Evolutionary conservation across 2,113 vertebrate genomes (phyloP), one percentile per base, ranked within the genome.

Genomic region (Corvus cornix): DNA sequence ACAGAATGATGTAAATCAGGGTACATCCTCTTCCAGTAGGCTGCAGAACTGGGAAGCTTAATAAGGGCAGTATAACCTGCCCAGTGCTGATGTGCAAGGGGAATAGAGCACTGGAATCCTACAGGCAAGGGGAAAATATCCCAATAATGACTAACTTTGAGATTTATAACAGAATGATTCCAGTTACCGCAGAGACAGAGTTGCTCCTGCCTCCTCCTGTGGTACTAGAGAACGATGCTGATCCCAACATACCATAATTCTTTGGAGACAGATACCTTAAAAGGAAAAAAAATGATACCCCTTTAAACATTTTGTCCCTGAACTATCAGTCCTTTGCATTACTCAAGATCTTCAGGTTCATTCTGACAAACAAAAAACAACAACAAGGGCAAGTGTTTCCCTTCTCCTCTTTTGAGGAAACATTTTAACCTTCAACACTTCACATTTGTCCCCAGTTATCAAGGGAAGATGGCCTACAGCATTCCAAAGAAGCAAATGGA

Each of bases 231-330:
- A 70, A 78, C 1, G 53, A 94, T 21, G 75, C n/a, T 78, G 95
- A 81, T 70, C 33, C 62, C 46, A 79, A 75, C 0, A 30, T 11
- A 67, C 43, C 56, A 2, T 15, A 86, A 64, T 62, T 89, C 53
- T 97, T 98, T 87, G 98, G 97, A 89, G 97, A 97, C 56, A 98
- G 89, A 89, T 98, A 98, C 88, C 98, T 98, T 84, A 44, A 96
- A 83, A 48, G 17, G 6, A 21, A 51, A 72, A 12, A 62, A 64
- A 52, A 24, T 4, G 15, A 55, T 8, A 62, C 9, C 18, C 15
- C 28, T 86, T 37, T 9, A 53, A 84, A 70, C 4, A 16, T 48
- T 53, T 46, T 51, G 37, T 41, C 16, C 41, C 73, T 80, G 31
- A 73, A 48, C 5, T 68, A 33, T 49, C 35, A 77, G 43, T 73